Conservation (phyloP, 2,797 vertebrate genomes). For the Heteromormyrus szaboi region DNA sequence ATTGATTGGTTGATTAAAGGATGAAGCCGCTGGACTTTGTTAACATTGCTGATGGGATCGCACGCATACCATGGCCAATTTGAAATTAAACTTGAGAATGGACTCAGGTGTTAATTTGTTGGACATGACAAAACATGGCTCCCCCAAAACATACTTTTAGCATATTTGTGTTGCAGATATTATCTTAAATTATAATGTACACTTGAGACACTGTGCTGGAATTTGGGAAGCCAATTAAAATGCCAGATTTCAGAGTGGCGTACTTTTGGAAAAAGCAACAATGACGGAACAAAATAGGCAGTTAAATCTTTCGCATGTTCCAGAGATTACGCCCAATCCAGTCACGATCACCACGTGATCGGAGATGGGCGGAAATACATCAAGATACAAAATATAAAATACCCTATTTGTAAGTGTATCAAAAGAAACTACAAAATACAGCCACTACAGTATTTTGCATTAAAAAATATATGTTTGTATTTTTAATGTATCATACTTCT, state of each 20-base stretch:
- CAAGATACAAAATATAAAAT: not conserved
- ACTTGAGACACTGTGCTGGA: not conserved
- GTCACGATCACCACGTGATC: not conserved
- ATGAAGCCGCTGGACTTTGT: constrained; percentile 6
- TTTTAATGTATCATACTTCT: not conserved
- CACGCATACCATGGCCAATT: not conserved
- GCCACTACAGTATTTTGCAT: not conserved
- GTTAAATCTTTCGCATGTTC: not conserved
- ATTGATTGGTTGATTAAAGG: constrained; percentile 1
- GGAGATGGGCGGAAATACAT: not conserved
- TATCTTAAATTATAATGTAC: not conserved
- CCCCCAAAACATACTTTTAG: not conserved
- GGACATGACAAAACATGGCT: not conserved
- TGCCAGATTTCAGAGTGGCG: not conserved
- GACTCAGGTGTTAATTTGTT: not conserved
- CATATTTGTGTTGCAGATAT: not conserved
- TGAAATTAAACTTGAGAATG: not conserved
- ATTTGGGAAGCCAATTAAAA: not conserved
- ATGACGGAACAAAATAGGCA: not conserved
- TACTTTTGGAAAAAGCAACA: not conserved
- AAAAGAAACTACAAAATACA: not conserved
- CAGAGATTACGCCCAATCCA: not conserved
- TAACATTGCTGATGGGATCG: not conserved
- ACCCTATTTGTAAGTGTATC: not conserved
- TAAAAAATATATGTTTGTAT: not conserved